A percentile compares a stretch with the other conserved stretches of the same genome.
These are phyloP conservation scores for Drosophila bunnanda DNA, from an alignment of 2,888 invertebrate genomes.

Conservation along the genomic window DNA sequence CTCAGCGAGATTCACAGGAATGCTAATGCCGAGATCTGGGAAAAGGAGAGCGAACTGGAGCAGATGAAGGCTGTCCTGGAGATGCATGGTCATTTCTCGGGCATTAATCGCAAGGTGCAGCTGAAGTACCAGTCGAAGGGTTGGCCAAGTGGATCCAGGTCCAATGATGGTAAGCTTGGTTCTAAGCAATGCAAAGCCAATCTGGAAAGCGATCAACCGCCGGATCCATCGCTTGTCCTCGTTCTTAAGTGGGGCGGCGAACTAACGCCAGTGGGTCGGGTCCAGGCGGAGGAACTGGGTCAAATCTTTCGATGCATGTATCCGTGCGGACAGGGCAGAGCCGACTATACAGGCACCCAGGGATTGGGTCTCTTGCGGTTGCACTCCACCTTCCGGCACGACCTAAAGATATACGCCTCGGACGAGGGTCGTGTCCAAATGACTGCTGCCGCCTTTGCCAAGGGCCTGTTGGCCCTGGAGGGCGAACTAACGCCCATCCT, in stretches of 20 bases:
- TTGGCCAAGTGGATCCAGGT: conserved; percentile 94
- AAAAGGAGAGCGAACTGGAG: conserved; percentile 98
- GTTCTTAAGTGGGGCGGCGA: conserved; percentile 99
- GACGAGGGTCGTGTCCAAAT: conserved; percentile 99
- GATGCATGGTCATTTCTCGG: conserved; percentile 99
- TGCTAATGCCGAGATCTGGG: conserved; percentile 96
- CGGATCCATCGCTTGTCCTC: conserved; percentile 96
- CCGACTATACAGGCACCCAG: conserved; percentile 96
- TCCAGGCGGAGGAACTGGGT: conserved; percentile 98
- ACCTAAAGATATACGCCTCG: conserved; percentile 99
- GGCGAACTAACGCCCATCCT: conserved; percentile 99
- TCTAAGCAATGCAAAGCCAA: conserved; percentile 39
- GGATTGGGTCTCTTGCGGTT: conserved; percentile 97
- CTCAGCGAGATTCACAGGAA: conserved; percentile 95
- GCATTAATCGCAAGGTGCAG: conserved; percentile 99
- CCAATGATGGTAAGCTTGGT: conserved; percentile 92
- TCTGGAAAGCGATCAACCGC: conserved; percentile 88
- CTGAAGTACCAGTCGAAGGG: conserved; percentile 99
- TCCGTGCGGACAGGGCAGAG: conserved; percentile 97
- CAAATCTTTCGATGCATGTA: conserved; percentile 99
- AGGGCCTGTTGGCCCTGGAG: conserved; percentile 97
- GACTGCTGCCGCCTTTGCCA: conserved; percentile 99
- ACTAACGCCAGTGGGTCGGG: conserved; percentile 98
- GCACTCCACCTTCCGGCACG: conserved; percentile 99
- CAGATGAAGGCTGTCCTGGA: conserved; percentile 99